Conservation (phyloP, 2,888 invertebrate genomes). For the Drosophila gaucha region DNA sequence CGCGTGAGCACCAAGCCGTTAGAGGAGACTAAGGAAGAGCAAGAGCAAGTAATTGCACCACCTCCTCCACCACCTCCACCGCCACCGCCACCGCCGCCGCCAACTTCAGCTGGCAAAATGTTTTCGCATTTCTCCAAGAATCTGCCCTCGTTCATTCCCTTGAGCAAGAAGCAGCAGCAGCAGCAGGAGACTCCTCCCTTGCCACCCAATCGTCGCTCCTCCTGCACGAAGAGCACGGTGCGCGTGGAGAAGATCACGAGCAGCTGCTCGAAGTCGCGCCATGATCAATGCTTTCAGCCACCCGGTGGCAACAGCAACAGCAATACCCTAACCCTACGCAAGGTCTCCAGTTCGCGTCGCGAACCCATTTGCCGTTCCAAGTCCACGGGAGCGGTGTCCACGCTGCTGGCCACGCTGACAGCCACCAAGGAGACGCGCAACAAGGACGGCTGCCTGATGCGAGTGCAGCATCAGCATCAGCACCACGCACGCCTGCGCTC, state of each 20-base stretch:
- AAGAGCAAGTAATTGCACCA: neutral
- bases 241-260: slow-evolving; percentile 86
- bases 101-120: slow-evolving; percentile 78
- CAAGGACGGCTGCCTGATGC: slow-evolving; percentile 59
- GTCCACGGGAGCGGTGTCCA: slow-evolving; percentile 82
- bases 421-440: slow-evolving; percentile 65
- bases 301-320: slow-evolving; percentile 70
- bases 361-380: slow-evolving; percentile 83
- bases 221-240: slow-evolving; percentile 86
- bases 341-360: slow-evolving; percentile 69
- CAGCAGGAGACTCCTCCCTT: slow-evolving; percentile 86
- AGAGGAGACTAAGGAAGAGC: slow-evolving; percentile 71
- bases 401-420: slow-evolving; percentile 64
- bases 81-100: slow-evolving; percentile 19
- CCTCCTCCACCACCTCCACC: slow-evolving; percentile 22
- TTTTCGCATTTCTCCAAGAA: slow-evolving; percentile 87
- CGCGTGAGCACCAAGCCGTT: slow-evolving; percentile 88
- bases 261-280: slow-evolving; percentile 70
- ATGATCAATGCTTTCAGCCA: slow-evolving; percentile 83
- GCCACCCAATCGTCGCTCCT: slow-evolving; percentile 91
- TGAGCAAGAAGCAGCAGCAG: slow-evolving; percentile 84
- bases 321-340: slow-evolving; percentile 83
- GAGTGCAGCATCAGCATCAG: slow-evolving; percentile 73
- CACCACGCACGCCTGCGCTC: slow-evolving; percentile 76
- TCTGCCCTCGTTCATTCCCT: slow-evolving; percentile 86